These are phyloP conservation scores for Erethizon dorsatum DNA, from an alignment of 2,797 vertebrate genomes.

Conservation along the genomic window DNA sequence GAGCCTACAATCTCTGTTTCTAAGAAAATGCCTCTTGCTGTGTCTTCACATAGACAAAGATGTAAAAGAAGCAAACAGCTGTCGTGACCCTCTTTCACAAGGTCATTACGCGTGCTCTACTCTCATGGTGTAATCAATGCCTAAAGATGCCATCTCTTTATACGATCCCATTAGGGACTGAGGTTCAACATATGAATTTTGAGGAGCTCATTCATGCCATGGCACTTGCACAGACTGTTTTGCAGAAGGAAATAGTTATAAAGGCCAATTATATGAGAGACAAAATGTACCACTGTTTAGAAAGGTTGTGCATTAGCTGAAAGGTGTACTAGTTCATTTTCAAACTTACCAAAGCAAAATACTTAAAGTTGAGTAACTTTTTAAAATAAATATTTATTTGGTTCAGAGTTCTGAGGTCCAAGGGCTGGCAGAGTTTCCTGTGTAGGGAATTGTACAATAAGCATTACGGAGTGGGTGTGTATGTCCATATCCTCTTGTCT, in stretches of 20 bases:
- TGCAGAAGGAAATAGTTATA: not conserved
- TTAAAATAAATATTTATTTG: not conserved
- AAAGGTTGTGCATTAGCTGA: not conserved
- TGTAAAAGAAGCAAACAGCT: not conserved
- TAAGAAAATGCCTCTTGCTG: not conserved
- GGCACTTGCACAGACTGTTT: not conserved
- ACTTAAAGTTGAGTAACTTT: not conserved
- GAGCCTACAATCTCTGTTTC: not conserved
- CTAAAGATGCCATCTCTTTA: not conserved
- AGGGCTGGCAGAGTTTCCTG: not conserved
- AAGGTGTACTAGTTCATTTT: not conserved
- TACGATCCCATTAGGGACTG: not conserved
- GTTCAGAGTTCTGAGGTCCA: not conserved
- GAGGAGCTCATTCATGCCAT: not conserved
- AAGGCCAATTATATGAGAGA: not conserved
- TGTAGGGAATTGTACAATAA: not conserved
- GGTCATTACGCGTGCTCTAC: not conserved
- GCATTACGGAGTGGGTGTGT: too few species aligned
- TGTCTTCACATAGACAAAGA: not conserved
- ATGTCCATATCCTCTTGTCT: not conserved
- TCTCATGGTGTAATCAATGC: not conserved
- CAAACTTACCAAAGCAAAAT: not conserved
- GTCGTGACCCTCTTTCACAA: not conserved
- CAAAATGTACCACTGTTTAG: not conserved
- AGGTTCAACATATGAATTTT: not conserved